Evolutionary conservation across 2,797 vertebrate genomes (phyloP), one percentile per base, ranked within the genome.

Genomic region (Melopsittacus undulatus): DNA sequence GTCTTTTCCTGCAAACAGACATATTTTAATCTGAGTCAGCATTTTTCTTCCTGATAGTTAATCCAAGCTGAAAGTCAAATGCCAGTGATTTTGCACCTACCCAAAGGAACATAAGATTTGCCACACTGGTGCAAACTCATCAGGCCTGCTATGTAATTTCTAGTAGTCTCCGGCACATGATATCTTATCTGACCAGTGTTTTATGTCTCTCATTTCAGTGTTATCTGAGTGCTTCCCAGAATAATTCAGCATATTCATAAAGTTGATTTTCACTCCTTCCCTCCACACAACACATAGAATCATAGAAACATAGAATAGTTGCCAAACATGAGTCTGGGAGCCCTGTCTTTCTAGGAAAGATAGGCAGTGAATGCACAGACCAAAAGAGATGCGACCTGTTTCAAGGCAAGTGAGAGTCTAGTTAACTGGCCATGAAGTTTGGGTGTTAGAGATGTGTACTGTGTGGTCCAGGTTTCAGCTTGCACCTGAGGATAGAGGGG

Each of bases 21-120:
- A 14, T 80, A 75, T 57, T 93, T 81, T 73, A 70, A 72, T 59
- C 36, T 4, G 42, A 94, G 73, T 94, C 89, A 94, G 91, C 92
- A 16, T 90, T 92, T 94, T 94, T 64, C 40, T 43, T 83, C 63
- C 57, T 62, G 67, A 7, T 45, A 16, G 46, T 78, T 92, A 90
- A 86, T 73, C 74, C 79, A 82, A 92, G 61, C 52, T 76, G 76
- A 90, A 91, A 91, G 69, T 79, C 87, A 86, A 87, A 76, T 84
- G 63, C 63, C 70, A 48, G 74, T 74, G 82, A 79, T 57, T 89
- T 68, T 85, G 22, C 32, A 5, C 17, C 24, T 87, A 94, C 81
- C 54, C 63, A 76, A 84, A 78, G 72, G 45, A 11, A 17, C 9
- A 2, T 29, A n/a, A 57, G 63, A 45, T 86, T 77, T 86, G 54